Conservation (phyloP, 2,797 vertebrate species). For the Luscinia megarhynchos region DNA sequence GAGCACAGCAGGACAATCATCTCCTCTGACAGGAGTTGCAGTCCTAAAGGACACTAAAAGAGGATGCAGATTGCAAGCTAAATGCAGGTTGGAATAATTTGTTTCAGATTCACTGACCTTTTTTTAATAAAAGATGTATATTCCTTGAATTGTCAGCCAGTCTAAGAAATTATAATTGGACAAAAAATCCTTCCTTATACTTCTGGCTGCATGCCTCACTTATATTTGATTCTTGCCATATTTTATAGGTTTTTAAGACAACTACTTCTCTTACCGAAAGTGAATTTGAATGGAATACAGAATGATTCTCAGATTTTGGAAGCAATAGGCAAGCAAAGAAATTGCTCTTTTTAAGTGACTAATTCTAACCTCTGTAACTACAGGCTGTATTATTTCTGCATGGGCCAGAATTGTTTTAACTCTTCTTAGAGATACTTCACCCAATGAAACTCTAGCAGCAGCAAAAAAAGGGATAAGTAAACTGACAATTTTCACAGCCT, state of each 20-base stretch:
- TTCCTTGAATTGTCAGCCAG: neutral
- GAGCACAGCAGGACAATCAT: neutral
- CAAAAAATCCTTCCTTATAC: neutral
- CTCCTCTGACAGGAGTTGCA: neutral
- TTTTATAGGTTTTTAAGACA: conserved; percentile 23
- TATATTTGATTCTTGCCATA: conserved; percentile 24
- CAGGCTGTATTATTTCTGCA: neutral
- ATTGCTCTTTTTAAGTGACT: neutral
- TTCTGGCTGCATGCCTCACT: neutral
- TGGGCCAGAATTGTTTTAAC: neutral
- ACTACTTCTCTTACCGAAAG: neutral
- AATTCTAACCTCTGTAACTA: neutral
- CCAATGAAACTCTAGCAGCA: neutral
- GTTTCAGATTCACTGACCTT: neutral
- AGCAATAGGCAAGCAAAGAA: neutral
- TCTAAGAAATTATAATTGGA: neutral
- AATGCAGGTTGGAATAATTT: neutral
- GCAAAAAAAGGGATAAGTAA: neutral
- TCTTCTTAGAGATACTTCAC: neutral
- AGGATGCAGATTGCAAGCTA: neutral
- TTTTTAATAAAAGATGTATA: neutral
- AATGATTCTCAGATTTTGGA: neutral
- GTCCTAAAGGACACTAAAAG: neutral
- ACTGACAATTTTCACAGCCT: neutral
- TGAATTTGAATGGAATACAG: neutral